Evolutionary conservation across 2,113 vertebrate species (phyloP).

Genomic region (Archocentrus centrarchus): DNA sequence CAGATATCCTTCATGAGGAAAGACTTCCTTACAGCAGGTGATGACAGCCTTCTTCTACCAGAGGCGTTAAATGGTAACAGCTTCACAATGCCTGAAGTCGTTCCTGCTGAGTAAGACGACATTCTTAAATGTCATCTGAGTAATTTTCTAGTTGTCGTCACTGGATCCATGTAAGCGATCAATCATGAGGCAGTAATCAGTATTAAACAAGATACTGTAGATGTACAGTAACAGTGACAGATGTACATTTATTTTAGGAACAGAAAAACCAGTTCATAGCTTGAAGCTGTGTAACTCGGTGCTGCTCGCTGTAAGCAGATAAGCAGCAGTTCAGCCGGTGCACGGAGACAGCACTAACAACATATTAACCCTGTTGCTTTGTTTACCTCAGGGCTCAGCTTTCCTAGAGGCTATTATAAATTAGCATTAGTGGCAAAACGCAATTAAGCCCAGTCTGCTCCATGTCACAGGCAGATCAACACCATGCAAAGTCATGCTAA

Average conservation of each 20-base stretch:
- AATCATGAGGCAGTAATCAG: conserved; percentile 23
- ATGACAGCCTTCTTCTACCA: background rate
- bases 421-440: conserved; percentile 62
- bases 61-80: background rate
- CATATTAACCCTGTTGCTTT: conserved; percentile 55
- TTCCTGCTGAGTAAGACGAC: conserved; percentile 10
- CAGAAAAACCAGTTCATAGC: background rate
- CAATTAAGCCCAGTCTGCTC: conserved; percentile 69
- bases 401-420: conserved; percentile 58
- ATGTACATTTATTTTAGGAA: conserved; percentile 31
- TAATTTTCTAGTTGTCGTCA: conserved; percentile 33
- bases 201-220: conserved; percentile 16
- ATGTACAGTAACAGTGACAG: conserved; percentile 30
- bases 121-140: conserved; percentile 15
- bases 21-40: background rate
- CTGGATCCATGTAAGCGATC: background rate
- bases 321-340: conserved; percentile 10
- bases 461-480: conserved; percentile 69
- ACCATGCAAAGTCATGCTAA: conserved; percentile 70
- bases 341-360: conserved; percentile 44
- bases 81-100: background rate
- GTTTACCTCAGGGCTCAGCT: conserved; percentile 63
- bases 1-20: background rate
- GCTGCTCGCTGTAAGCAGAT: conserved; percentile 42
- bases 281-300: conserved; percentile 27